phyloP scores from a whole-genome alignment of 2,888 invertebrate species.

The Dermolepida albohirtum region DNA sequence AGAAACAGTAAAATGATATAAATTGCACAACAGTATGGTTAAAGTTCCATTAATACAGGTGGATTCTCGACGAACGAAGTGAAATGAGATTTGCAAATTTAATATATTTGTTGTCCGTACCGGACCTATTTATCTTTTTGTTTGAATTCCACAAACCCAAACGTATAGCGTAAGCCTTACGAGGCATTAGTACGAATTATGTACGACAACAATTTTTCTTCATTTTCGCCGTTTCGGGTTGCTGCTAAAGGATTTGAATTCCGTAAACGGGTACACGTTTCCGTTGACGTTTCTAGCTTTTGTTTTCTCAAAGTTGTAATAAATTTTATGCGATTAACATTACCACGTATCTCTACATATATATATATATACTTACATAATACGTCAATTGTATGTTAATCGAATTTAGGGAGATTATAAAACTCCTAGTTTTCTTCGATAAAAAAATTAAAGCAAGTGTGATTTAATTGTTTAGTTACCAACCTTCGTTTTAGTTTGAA shows the following conservation, averaged over 20 bases:
- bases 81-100: constrained; percentile 18
- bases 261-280: background rate
- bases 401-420: no score
- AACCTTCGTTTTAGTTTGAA: no score
- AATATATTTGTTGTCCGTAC: constrained; percentile 7
- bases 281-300: background rate
- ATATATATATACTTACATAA: no score
- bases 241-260: constrained; percentile 9
- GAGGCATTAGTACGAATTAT: constrained; percentile 15
- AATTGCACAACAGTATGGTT: background rate
- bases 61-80: background rate
- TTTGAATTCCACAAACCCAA: background rate
- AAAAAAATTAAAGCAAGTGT: no score
- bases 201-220: constrained; percentile 17
- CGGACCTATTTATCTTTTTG: constrained; percentile 14
- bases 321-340: background rate
- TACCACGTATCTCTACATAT: no score
- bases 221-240: constrained; percentile 5
- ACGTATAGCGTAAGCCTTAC: constrained; percentile 1
- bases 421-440: no score
- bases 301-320: background rate
- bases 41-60: constrained; percentile 3
- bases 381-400: no score
- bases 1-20: background rate
- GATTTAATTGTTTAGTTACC: no score